Conservation (phyloP, 2,113 vertebrate species). For the Sorex araneus region DNA sequence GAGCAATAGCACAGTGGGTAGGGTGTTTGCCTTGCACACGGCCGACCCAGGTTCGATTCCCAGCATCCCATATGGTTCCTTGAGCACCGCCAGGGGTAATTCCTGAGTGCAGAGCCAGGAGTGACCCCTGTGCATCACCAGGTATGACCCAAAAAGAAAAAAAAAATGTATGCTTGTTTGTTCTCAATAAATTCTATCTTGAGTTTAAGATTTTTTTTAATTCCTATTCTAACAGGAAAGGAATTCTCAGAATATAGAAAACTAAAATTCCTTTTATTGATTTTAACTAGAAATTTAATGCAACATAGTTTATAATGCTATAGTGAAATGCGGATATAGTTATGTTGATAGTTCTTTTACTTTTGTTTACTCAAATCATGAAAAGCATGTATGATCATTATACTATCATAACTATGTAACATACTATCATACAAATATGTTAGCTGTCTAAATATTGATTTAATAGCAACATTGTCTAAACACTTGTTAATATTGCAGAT, state of each 20-base stretch:
- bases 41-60: too few relatives aligned
- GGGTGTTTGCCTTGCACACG: too few relatives aligned
- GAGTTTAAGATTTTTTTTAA: background rate
- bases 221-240: too few relatives aligned
- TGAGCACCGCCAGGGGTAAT: too few relatives aligned
- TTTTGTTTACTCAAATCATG: slow-evolving; percentile 24
- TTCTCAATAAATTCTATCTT: slow-evolving; percentile 8
- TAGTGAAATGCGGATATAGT: background rate
- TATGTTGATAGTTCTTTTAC: background rate
- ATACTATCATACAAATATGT: background rate
- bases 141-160: too few relatives aligned
- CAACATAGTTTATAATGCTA: background rate
- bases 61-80: too few relatives aligned
- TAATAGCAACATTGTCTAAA: background rate
- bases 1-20: too few relatives aligned
- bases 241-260: background rate
- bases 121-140: too few relatives aligned
- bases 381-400: background rate
- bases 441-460: background rate
- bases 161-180: background rate
- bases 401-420: background rate
- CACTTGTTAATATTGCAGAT: too few relatives aligned
- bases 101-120: too few relatives aligned
- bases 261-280: background rate
- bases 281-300: slow-evolving; percentile 1